phyloP scores from a whole-genome alignment of 2,888 invertebrate species.

The Dicycla oo region DNA sequence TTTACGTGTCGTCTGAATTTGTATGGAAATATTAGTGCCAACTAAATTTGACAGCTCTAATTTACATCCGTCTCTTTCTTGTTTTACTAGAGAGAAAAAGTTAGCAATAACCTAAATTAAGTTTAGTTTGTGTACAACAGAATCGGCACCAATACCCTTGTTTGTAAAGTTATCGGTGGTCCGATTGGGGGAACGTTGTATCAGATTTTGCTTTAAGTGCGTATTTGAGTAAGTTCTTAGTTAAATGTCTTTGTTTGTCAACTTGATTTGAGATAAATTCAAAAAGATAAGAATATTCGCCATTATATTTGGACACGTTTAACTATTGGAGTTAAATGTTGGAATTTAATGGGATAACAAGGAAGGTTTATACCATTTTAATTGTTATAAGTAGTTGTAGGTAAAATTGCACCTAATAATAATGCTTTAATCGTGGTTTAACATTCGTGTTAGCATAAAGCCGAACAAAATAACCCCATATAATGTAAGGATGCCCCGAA shows the following conservation, averaged over 20 bases:
- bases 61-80: too few relatives aligned
- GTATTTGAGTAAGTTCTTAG: conserved; percentile 24
- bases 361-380: neutral
- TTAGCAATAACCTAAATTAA: too few relatives aligned
- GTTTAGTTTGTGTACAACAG: too few relatives aligned
- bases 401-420: too few relatives aligned
- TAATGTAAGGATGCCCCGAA: neutral
- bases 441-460: too few relatives aligned
- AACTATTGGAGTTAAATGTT: neutral
- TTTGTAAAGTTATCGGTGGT: conserved; percentile 34
- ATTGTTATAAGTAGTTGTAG: too few relatives aligned
- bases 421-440: too few relatives aligned
- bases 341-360: neutral
- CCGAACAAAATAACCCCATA: neutral
- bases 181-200: conserved; percentile 2
- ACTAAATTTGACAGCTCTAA: too few relatives aligned
- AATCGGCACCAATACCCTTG: too few relatives aligned
- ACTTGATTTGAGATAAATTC: conserved; percentile 28
- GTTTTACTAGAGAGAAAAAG: too few relatives aligned
- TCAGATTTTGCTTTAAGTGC: conserved; percentile 32
- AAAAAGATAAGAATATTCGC: conserved; percentile 1
- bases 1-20: too few relatives aligned
- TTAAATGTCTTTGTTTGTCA: conserved; percentile 26
- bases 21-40: too few relatives aligned
- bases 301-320: conserved; percentile 25